Evolutionary conservation across 2,113 vertebrate species (phyloP).

Genomic region (Ciconia maguari): DNA sequence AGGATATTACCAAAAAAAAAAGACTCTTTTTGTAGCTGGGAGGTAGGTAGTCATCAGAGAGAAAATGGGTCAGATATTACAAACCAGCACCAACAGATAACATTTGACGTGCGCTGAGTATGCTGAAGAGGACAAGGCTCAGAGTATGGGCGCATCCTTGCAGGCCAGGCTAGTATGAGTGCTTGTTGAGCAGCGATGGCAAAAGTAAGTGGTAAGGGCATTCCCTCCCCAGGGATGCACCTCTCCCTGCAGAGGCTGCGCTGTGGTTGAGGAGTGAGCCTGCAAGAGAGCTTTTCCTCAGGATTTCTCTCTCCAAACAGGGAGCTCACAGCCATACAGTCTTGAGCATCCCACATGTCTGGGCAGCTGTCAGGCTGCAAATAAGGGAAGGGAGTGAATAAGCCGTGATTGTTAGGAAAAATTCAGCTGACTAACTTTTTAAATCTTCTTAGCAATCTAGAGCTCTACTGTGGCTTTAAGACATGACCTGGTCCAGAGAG

Average conservation of each 20-base stretch:
- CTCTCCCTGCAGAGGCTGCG: accelerated
- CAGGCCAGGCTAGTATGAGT: background rate
- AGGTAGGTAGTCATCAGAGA: background rate
- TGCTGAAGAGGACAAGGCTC: background rate
- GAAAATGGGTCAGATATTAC: background rate
- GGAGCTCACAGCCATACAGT: background rate
- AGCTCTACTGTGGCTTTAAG: background rate
- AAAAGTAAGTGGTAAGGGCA: background rate
- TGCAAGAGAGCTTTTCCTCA: background rate
- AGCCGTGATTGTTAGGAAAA: background rate
- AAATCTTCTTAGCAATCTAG: background rate
- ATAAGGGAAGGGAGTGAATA: background rate
- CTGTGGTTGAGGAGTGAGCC: background rate
- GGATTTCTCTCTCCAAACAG: background rate
- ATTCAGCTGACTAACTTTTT: background rate
- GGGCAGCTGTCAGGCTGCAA: background rate
- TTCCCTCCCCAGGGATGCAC: accelerated
- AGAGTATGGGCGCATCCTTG: background rate
- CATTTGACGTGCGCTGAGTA: background rate
- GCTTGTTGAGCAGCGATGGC: background rate
- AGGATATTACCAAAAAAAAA: background rate
- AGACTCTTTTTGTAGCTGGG: accelerated
- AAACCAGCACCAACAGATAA: background rate
- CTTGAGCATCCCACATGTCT: background rate
- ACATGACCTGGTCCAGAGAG: background rate